Evolutionary conservation across 2,888 invertebrate species (phyloP), one percentile per base, ranked within the genome.

Genomic region (Tryphoninae sp.): DNA sequence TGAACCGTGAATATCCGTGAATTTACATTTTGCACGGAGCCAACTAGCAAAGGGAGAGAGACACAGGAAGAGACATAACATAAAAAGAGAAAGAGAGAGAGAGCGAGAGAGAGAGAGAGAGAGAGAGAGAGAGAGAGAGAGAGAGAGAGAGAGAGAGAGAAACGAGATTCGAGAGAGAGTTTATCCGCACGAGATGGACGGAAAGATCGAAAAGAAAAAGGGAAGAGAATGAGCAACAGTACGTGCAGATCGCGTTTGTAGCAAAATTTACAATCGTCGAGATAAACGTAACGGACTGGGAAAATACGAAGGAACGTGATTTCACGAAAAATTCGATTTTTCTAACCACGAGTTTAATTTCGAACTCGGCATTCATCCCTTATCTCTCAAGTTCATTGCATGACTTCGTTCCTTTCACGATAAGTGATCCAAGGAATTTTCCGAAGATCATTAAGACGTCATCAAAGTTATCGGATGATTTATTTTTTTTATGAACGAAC

Each of bases 1-100:
- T 78, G 83, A 82, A 86, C 84, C 82, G 81, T 85, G 80, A 84
- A 85, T 85, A 84, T 83, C 77, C 80, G 75, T 73, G 81, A 84
- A 83, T 85, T 85, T 85, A 84, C 84, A 84, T 84, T 83, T 83
- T 82, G 33, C 76, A 71, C 74, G 64, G 75, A 73, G 79, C 78
- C 73, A 58, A 80, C 69, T 33, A 62, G 61, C 45, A 73, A 68
- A 67, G 67, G n/a, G 71, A 69, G 33, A 22, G 71, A 51, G 16
- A 19, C 19, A 19, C 19, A 19, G 19, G 1, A 19, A 19, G 19
- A 19, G 19, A 19, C 1, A 19, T 19, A 19, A 19, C 19, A 19
- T 19, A 19, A 19, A 19, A 19, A 19, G 19, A 19, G 19, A 19
- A 19, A 19, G 19, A 19, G 19, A n/a, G n/a, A 19, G 19, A 19